Evolutionary conservation across 1,140 invertebrate species (phyloP).

Genomic region (Diploscapter pachys): DNA sequence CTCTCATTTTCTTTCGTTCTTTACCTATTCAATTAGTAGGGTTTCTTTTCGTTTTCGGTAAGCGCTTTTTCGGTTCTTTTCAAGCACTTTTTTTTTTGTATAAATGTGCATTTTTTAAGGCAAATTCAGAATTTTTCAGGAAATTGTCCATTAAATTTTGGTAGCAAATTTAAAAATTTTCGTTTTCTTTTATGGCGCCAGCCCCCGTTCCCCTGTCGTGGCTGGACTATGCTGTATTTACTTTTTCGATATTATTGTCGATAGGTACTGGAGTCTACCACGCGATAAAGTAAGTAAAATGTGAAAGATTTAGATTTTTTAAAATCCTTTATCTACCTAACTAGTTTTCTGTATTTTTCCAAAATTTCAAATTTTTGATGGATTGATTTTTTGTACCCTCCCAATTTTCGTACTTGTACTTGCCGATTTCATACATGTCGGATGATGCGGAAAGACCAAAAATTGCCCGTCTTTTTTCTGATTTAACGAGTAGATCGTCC

Average conservation of each 20-base stretch:
- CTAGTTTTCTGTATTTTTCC: not conserved
- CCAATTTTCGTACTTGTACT: not conserved
- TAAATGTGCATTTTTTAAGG: too few species aligned
- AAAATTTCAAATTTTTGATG: slow-evolving; percentile 2
- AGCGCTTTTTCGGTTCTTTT: too few species aligned
- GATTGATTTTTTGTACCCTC: slow-evolving; percentile 9
- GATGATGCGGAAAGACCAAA: not conserved
- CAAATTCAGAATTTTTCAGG: too few species aligned
- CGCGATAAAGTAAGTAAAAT: slow-evolving; percentile 36
- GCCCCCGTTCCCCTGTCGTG: slow-evolving; percentile 13
- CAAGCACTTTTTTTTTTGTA: too few species aligned
- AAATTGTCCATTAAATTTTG: too few species aligned
- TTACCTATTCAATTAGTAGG: too few species aligned
- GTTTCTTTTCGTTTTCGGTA: too few species aligned
- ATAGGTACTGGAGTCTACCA: slow-evolving; percentile 36
- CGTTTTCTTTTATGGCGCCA: too few species aligned
- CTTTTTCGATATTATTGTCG: slow-evolving; percentile 27
- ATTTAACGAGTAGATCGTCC: not conserved
- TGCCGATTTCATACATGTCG: too few species aligned
- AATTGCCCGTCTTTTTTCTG: not conserved
- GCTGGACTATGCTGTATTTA: slow-evolving; percentile 38
- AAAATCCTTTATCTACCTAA: not conserved
- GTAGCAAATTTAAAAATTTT: too few species aligned
- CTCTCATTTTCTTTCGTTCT: too few species aligned
- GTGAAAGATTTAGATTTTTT: not conserved